These are phyloP conservation scores for Phenganax marumi DNA, from an alignment of 92 coral and sea anemone genomes.

Conservation along the genomic window DNA sequence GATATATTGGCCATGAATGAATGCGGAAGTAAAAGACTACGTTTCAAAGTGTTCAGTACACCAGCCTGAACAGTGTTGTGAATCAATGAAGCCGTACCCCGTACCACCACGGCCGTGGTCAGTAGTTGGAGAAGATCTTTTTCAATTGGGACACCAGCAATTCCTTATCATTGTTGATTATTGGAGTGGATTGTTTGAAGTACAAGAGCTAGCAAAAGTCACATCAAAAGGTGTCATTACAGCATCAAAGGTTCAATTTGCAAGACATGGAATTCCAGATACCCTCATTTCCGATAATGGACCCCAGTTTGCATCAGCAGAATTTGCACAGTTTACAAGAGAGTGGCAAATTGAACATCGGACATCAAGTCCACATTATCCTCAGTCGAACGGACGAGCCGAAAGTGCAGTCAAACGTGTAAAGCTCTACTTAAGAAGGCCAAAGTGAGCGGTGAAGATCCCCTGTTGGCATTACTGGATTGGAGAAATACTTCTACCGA, in stretches of 20 bases:
- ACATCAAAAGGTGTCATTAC: slow-evolving; percentile 39
- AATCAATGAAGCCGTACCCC: slow-evolving; percentile 42
- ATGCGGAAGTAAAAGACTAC: slow-evolving; percentile 49
- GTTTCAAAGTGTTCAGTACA: slow-evolving; percentile 37
- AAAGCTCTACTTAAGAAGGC: slow-evolving; percentile 44
- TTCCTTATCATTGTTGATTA: slow-evolving; percentile 46
- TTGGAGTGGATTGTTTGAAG: slow-evolving; percentile 49
- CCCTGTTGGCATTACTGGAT: slow-evolving; percentile 40
- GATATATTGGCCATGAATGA: slow-evolving; percentile 56
- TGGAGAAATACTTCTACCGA: slow-evolving; percentile 50
- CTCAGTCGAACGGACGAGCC: slow-evolving; percentile 39
- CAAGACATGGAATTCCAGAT: slow-evolving; percentile 57
- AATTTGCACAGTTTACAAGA: slow-evolving; percentile 44
- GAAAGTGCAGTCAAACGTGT: slow-evolving; percentile 38
- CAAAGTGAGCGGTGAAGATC: slow-evolving; percentile 39
- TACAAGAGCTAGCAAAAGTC: slow-evolving; percentile 41
- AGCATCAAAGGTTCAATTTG: slow-evolving; percentile 40
- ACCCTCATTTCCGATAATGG: slow-evolving; percentile 52
- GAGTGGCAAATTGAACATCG: slow-evolving; percentile 48
- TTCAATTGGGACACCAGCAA: slow-evolving; percentile 47
- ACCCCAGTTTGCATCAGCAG: slow-evolving; percentile 46
- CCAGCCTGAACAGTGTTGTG: slow-evolving; percentile 54
- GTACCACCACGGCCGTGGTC: slow-evolving; percentile 52
- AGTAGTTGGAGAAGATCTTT: slow-evolving; percentile 46
- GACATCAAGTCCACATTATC: slow-evolving; percentile 57